These are phyloP conservation scores for human (Homo sapiens) DNA, from an alignment of 2,113 vertebrate species.

Conservation along the genomic window GRCh38 chr4:141724001-141724500, in stretches of 20 bases:
- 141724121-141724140: not conserved
- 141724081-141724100: not conserved
- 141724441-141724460: not conserved
- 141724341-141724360: not conserved
- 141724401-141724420: not conserved
- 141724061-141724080: not conserved
- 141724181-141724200: not conserved
- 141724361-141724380: not conserved
- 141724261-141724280: conserved; percentile 1
- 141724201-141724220: not conserved
- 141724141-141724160: not conserved
- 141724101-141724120: not conserved
- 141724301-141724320: not conserved
- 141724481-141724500: not conserved
- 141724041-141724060: not conserved
- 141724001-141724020: not conserved
- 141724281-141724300: not conserved
- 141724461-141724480: not conserved
- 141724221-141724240: not conserved
- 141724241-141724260: not conserved
- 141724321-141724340: not conserved
- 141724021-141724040: not conserved
- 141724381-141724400: not conserved
- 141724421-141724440: not conserved
- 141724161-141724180: not conserved